Evolutionary conservation across 2,888 invertebrate species (phyloP), one percentile per base, ranked within the genome.

Genomic region (Helobdella robusta): DNA sequence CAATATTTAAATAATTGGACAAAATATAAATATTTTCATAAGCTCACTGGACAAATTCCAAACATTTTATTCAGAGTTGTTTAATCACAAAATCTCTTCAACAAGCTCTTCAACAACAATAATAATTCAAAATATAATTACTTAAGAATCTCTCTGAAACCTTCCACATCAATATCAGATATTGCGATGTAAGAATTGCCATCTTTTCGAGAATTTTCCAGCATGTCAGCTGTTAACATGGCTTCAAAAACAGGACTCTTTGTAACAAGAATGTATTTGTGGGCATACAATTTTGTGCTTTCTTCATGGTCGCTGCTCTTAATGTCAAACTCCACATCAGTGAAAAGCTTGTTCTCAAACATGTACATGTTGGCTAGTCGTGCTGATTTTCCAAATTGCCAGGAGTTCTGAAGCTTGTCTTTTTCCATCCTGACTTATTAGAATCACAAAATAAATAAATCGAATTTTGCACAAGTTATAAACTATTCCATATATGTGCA

Each of bases 231-330:
- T 64, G 68, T 70, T 67, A 69, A 63, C 68, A 69, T 68, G 15
- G 67, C 67, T 23, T 65, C 59, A 62, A 69, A 69, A 20, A 69
- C 68, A 3, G 69, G 69, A 44, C 67, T 67, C n/a, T 68, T 61
- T 2, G 69, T 66, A 15, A 68, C 66, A 8, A 69, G 68, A 52
- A 72, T 64, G 65, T 66, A 72, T 59, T 64, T 69, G 68, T 72
- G 72, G 8, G 71, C 72, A 20, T 64, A 65, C 30, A 74, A 59
- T 71, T 72, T 11, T 68, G 71, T 60, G 73, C 71, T 68, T 70
- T 70, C 65, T 66, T 70, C 46, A 70, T 67, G 59, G 35, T 28
- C 36, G 20, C 69, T 68, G n/a, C n/a, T n/a, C n/a, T n/a, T n/a
- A 23, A 70, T 60, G 34, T 68, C 52, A 62, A 71, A 69, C 48